Evolutionary conservation across 2,888 invertebrate genomes (phyloP), one percentile per base, ranked within the genome.

Genomic region (Xiphydria camelus): DNA sequence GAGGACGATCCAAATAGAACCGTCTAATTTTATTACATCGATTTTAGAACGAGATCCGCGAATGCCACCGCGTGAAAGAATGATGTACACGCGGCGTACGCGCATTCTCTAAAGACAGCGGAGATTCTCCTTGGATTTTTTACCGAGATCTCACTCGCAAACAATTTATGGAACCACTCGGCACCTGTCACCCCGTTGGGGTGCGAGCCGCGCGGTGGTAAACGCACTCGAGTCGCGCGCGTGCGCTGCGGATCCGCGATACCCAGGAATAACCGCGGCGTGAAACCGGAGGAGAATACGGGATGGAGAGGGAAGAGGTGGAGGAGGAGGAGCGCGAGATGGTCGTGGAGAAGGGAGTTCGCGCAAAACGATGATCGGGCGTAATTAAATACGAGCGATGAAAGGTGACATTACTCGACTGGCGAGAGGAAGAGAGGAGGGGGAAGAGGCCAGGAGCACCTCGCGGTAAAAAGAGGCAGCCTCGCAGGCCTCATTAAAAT

Each of bases 141-240:
- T 49, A 41, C 21, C 38, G 23, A 37, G 34, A 52, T 54, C 47
- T 46, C 45, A 45, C 47, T 42, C 31, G 41, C 43, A 29, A 29
- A 29, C 29, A 65, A 67, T 68, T 68, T 67, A 67, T 68, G 61
- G 62, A 61, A 61, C 49, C 63, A 63, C 68, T 62, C 67, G 55
- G 65, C 68, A 68, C 68, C 68, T 68, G 68, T 66, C 68, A 68
- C 57, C 59, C 63, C 9, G 6, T 15, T 10, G 2, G 35, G 25
- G 35, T 47, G 34, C 42, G 35, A 12, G 17, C n/a, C 32, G 22
- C 32, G 6, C 18, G 37, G 20, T 33, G 25, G 26, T 39, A 38
- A 40, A 34, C 40, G 29, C 29, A 40, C 40, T 25, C 40, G 36
- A 29, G 12, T 18, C 17, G 14, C 26, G 25, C 25, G 14, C 3